A percentile compares a stretch with the other conserved stretches of the same genome.
phyloP scores from a whole-genome alignment of 2,888 invertebrate genomes.

The Macroteleia sp. region DNA sequence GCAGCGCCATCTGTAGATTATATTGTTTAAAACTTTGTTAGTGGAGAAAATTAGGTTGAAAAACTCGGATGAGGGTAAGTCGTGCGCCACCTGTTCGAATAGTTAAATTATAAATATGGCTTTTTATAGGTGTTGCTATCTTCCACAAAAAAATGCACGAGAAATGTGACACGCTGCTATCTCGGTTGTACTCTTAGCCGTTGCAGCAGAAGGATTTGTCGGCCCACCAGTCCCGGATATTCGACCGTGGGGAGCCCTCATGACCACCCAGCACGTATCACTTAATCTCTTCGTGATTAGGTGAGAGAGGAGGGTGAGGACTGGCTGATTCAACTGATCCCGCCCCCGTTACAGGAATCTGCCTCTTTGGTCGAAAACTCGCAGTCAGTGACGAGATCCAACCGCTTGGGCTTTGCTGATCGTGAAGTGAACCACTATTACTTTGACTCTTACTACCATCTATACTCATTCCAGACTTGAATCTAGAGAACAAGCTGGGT shows the following conservation, averaged over 20 bases:
- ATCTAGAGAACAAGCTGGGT: slow-evolving; percentile 78
- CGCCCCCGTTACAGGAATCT: slow-evolving; percentile 46
- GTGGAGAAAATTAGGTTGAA: too few species aligned
- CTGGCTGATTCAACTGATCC: slow-evolving; percentile 64
- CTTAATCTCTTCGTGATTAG: slow-evolving; percentile 79
- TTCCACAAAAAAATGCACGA: too few species aligned
- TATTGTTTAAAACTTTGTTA: too few species aligned
- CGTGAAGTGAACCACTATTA: slow-evolving; percentile 80
- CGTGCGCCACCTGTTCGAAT: background rate
- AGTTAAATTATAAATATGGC: too few species aligned
- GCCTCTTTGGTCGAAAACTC: slow-evolving; percentile 80
- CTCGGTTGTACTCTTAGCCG: slow-evolving; percentile 71
- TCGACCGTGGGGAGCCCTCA: slow-evolving; percentile 70
- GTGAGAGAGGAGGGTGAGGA: slow-evolving; percentile 74
- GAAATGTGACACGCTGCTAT: too few species aligned
- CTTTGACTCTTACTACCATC: slow-evolving; percentile 78
- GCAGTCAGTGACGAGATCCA: slow-evolving; percentile 83
- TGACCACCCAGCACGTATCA: slow-evolving; percentile 76
- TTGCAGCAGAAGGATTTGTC: slow-evolving; percentile 77
- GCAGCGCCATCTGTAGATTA: too few species aligned
- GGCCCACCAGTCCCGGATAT: slow-evolving; percentile 76
- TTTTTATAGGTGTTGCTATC: too few species aligned
- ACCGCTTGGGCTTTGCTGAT: slow-evolving; percentile 76
- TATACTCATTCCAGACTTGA: slow-evolving; percentile 81
- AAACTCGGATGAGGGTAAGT: background rate